A percentile compares a stretch with the other conserved stretches of the same genome.
These are phyloP conservation scores for Anoplius nigerrimus DNA, from an alignment of 2,888 invertebrate species.

Conservation along the genomic window DNA sequence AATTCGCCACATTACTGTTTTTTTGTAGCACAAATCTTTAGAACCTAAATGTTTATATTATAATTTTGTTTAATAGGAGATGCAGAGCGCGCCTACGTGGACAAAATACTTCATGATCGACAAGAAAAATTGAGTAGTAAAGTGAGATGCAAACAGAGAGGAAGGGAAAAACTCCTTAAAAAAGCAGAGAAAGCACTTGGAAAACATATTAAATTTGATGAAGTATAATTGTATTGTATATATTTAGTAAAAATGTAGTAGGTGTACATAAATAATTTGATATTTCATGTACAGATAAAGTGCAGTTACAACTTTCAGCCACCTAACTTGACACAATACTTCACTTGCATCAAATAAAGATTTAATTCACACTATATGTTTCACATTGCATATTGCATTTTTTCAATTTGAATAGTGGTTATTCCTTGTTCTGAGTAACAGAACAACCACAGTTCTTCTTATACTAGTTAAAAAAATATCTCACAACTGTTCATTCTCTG, in stretches of 20 bases:
- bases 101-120: slow-evolving; percentile 82
- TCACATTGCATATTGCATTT: background rate
- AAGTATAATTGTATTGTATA: slow-evolving; percentile 65
- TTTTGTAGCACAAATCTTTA: background rate
- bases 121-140: slow-evolving; percentile 77
- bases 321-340: slow-evolving; percentile 1
- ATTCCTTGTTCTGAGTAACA: background rate
- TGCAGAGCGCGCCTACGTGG: slow-evolving; percentile 88
- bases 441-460: no score
- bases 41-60: slow-evolving; percentile 42
- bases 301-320: slow-evolving; percentile 6
- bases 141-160: slow-evolving; percentile 77
- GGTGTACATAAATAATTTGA: slow-evolving; percentile 20
- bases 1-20: background rate
- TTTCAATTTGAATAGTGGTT: background rate
- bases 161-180: slow-evolving; percentile 78
- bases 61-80: slow-evolving; percentile 76
- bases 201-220: slow-evolving; percentile 84
- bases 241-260: slow-evolving; percentile 13
- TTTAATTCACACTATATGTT: background rate
- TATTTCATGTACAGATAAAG: slow-evolving; percentile 17
- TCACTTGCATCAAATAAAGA: background rate
- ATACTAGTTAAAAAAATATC: no score
- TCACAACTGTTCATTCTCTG: slow-evolving; percentile 17
- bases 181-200: slow-evolving; percentile 82